Conservation (phyloP, 2,113 vertebrate species). For the Corythaixoides concolor region DNA sequence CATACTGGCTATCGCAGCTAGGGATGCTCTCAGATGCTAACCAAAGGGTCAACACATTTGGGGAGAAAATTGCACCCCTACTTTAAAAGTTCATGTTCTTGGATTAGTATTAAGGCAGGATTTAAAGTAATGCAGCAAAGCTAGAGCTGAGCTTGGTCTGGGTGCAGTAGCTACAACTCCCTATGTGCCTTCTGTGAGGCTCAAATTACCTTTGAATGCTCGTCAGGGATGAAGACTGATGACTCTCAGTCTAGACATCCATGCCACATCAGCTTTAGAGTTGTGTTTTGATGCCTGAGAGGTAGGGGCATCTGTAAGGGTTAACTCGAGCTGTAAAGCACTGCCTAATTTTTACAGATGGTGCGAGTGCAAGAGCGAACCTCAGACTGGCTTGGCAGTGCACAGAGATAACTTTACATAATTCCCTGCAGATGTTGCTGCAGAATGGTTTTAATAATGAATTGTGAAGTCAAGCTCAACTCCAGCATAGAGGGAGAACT, state of each 20-base stretch:
- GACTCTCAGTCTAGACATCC: background rate
- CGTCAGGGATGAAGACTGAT: background rate
- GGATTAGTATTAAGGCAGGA: background rate
- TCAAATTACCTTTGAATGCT: background rate
- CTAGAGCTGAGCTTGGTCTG: background rate
- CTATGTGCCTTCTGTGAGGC: background rate
- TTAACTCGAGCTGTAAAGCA: conserved; percentile 29
- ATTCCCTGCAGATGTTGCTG: conserved; percentile 60
- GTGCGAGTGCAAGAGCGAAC: conserved; percentile 44
- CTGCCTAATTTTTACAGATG: conserved; percentile 58
- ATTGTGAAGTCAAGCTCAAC: conserved; percentile 31
- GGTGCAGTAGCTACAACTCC: background rate
- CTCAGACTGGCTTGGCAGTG: conserved; percentile 54
- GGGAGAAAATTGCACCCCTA: background rate
- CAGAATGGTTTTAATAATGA: conserved; percentile 52
- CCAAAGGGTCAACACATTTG: background rate
- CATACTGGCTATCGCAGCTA: background rate
- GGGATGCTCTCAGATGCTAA: background rate
- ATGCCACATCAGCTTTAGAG: background rate
- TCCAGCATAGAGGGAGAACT: conserved; percentile 7
- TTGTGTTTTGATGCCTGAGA: background rate
- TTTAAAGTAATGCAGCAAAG: background rate
- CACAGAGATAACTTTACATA: conserved; percentile 50
- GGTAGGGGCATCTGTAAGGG: background rate
- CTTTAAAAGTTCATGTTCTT: background rate